Evolutionary conservation across 1,140 invertebrate species (phyloP).

Genomic region (Venturia canescens): DNA sequence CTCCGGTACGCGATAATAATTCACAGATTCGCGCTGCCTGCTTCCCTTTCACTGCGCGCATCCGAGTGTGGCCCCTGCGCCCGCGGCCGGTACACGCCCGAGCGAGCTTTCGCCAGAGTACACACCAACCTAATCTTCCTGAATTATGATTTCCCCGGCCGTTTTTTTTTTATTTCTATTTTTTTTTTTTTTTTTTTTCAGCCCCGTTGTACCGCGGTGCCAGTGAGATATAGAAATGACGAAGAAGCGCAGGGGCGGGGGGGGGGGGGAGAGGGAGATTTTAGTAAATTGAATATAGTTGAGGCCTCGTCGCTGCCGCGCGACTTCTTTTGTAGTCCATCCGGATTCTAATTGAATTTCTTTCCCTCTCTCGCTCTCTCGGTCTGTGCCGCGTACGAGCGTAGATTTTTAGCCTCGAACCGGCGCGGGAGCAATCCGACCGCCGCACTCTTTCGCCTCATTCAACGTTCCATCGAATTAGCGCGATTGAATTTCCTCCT

Average conservation of each 20-base stretch:
- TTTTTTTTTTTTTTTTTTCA: neutral
- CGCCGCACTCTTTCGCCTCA: conserved; percentile 36
- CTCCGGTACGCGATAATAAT: conserved; percentile 10
- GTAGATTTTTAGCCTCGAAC: neutral
- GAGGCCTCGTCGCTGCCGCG: neutral
- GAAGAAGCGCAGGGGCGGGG: neutral
- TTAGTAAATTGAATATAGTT: conserved; percentile 39
- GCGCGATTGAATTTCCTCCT: conserved; percentile 37
- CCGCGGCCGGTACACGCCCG: neutral
- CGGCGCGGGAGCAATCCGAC: too few species aligned
- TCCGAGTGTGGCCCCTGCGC: neutral
- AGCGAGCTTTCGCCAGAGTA: neutral
- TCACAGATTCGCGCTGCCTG: neutral
- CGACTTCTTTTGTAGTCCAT: conserved; percentile 41
- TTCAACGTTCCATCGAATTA: conserved; percentile 44
- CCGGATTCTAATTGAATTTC: conserved; percentile 43
- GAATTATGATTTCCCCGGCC: conserved; percentile 35
- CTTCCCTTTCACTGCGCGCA: neutral
- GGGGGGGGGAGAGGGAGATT: conserved; percentile 10
- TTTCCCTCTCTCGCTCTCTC: conserved; percentile 14
- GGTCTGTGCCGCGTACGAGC: neutral
- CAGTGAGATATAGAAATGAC: neutral
- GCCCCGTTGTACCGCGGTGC: neutral
- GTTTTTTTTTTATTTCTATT: neutral
- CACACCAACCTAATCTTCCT: conserved; percentile 4